Conservation (phyloP, 2,797 vertebrate genomes). For the Tenualosa ilisha region DNA sequence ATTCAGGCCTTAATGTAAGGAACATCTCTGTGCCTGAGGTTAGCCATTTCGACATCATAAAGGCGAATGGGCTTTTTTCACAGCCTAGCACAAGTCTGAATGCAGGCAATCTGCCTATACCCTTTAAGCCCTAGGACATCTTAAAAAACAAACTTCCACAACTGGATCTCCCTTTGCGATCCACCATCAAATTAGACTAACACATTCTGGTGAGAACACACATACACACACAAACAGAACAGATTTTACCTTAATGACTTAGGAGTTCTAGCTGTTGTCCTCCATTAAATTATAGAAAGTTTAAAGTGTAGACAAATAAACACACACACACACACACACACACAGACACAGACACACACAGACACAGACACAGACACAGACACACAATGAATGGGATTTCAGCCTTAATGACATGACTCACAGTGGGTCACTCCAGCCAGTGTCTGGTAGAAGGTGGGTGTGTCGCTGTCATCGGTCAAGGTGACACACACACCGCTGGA, state of each 20-base stretch:
- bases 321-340: background rate
- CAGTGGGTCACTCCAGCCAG: constrained; percentile 97
- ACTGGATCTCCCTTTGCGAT: background rate
- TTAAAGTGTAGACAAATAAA: background rate
- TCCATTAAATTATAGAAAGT: background rate
- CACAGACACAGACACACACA: background rate
- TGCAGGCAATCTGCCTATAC: too few species aligned
- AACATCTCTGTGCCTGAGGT: too few species aligned
- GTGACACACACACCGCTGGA: constrained; percentile 95
- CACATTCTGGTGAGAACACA: background rate
- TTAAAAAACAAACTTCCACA: too few species aligned
- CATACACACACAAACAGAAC: background rate
- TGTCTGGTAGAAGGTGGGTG: constrained; percentile 98
- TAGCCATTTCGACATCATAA: too few species aligned
- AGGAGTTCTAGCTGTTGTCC: background rate
- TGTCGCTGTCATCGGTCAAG: constrained; percentile 97
- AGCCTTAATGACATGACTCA: constrained; percentile 80
- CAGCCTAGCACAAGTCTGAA: too few species aligned
- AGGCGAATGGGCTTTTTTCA: too few species aligned
- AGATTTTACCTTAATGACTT: background rate
- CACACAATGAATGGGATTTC: background rate
- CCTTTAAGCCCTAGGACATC: too few species aligned
- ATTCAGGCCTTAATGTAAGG: too few species aligned
- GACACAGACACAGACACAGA: background rate
- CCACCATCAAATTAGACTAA: background rate